These are phyloP conservation scores for Australoheros scitulus DNA, from an alignment of 2,113 vertebrate species.

Conservation along the genomic window DNA sequence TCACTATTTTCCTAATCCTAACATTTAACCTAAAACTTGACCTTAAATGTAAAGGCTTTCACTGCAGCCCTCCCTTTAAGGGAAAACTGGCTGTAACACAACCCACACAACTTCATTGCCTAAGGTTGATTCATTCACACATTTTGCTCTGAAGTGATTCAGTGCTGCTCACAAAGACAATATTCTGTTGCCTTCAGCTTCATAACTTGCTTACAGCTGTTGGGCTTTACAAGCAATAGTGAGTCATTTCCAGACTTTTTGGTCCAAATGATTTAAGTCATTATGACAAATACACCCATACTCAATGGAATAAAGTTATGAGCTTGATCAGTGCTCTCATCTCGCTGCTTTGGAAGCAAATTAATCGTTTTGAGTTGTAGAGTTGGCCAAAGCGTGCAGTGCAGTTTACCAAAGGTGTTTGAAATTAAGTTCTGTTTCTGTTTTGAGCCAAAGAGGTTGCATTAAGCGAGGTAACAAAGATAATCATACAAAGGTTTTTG, in stretches of 20 bases:
- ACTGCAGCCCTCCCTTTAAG: background rate
- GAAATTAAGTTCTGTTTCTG: background rate
- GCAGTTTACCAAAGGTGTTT: background rate
- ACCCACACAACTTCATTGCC: background rate
- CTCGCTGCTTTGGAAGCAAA: background rate
- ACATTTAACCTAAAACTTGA: background rate
- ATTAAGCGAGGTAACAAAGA: background rate
- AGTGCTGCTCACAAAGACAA: background rate
- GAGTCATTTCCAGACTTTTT: background rate
- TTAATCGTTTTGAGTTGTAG: background rate
- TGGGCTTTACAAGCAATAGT: conserved; percentile 1
- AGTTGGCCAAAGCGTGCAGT: background rate
- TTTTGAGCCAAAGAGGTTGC: background rate
- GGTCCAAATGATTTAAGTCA: background rate
- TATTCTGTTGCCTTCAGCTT: background rate
- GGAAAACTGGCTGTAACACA: background rate
- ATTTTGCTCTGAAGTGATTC: conserved; percentile 2
- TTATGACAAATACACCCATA: background rate
- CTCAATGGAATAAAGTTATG: background rate
- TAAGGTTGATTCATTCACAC: background rate
- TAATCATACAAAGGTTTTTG: background rate
- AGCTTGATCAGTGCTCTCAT: background rate
- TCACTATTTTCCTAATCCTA: background rate
- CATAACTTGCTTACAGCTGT: background rate
- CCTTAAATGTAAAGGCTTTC: background rate